Conservation (phyloP, 2,113 vertebrate species). For the Spilogale gracilis region DNA sequence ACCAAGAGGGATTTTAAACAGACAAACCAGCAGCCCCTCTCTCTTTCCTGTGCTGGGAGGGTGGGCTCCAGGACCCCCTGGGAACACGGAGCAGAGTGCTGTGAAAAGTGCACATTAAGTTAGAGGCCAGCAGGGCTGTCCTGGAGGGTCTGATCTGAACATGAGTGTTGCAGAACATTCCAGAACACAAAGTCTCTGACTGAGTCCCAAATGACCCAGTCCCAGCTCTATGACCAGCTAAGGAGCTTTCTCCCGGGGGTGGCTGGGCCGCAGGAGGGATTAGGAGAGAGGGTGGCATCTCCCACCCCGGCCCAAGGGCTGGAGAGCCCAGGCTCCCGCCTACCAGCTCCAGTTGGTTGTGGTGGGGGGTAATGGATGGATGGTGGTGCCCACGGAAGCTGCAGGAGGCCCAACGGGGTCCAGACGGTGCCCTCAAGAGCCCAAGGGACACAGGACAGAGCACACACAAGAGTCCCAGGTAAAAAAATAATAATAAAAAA, state of each 20-base stretch:
- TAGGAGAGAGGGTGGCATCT: neutral
- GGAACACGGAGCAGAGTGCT: too few species aligned
- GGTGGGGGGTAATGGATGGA: too few species aligned
- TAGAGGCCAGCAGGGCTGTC: neutral
- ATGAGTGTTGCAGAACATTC: neutral
- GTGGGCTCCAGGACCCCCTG: neutral
- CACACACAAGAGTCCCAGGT: conserved; percentile 78
- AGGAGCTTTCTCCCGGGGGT: neutral
- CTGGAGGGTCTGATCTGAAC: neutral
- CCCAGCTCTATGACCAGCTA: neutral
- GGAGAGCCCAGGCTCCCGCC: rapidly evolving
- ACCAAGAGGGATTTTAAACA: neutral
- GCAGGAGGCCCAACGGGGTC: neutral
- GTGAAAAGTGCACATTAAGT: neutral
- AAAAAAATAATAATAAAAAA: too few species aligned
- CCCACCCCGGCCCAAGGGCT: neutral
- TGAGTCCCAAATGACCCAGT: neutral
- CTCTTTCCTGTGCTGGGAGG: neutral
- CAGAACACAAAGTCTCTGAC: neutral
- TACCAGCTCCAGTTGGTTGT: neutral
- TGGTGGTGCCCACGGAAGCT: neutral
- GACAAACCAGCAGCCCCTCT: neutral
- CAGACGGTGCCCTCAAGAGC: neutral
- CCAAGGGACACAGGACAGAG: neutral
- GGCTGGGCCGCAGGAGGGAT: neutral